Percentiles rank a stretch among this genome's conserved stretches.
phyloP scores from a whole-genome alignment of 2,797 vertebrate genomes.

The Sciurus carolinensis region DNA sequence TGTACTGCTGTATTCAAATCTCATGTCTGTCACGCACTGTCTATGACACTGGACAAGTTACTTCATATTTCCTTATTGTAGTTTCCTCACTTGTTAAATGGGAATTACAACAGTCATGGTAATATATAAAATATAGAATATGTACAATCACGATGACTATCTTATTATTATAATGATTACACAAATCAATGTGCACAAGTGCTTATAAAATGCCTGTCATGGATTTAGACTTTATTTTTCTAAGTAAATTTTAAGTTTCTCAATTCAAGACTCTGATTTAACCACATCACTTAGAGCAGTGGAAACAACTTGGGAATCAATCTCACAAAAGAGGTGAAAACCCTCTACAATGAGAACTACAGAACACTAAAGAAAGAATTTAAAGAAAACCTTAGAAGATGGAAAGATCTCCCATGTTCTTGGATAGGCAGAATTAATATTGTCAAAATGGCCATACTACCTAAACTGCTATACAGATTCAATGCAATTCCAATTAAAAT shows the following conservation, averaged over 20 bases:
- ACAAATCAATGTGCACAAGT: neutral
- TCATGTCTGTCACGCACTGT: neutral
- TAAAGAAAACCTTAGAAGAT: too few species aligned
- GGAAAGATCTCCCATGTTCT: too few species aligned
- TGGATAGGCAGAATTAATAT: too few species aligned
- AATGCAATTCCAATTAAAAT: too few species aligned
- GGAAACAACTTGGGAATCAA: neutral
- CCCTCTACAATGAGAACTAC: too few species aligned
- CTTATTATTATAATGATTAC: neutral
- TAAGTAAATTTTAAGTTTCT: neutral
- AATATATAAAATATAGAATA: neutral
- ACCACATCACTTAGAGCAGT: neutral
- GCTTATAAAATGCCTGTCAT: neutral
- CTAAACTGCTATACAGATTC: too few species aligned
- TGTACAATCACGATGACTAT: neutral
- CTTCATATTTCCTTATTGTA: neutral
- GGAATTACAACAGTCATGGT: neutral
- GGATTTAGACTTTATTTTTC: neutral
- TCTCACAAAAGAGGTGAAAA: too few species aligned
- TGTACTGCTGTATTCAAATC: neutral
- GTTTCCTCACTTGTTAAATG: neutral
- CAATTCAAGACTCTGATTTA: neutral
- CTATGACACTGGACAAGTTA: neutral
- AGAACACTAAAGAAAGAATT: too few species aligned
- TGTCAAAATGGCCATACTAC: too few species aligned